phyloP scores from a whole-genome alignment of 2,797 vertebrate genomes.

The Eulemur rubriventer region DNA sequence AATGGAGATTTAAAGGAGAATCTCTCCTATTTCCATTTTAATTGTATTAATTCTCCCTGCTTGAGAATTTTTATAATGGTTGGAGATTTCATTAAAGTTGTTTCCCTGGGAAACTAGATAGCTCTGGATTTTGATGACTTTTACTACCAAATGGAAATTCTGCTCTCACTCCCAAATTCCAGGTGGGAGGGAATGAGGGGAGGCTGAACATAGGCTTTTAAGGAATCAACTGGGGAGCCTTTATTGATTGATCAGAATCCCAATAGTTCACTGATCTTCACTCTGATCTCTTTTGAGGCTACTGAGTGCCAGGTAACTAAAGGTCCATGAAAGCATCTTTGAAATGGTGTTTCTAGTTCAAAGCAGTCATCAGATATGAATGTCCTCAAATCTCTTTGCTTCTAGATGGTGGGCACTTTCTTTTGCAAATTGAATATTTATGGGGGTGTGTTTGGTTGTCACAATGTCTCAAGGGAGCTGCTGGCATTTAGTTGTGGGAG shows the following conservation, averaged over 20 bases:
- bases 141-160: neutral
- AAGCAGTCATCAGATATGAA: neutral
- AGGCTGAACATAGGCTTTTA: neutral
- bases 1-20: neutral
- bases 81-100: slow-evolving; percentile 50
- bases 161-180: neutral
- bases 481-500: neutral
- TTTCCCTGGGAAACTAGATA: slow-evolving; percentile 18
- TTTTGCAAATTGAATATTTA: neutral
- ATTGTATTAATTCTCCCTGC: neutral
- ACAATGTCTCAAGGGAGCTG: neutral
- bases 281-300: neutral
- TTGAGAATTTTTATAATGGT: slow-evolving; percentile 21
- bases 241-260: slow-evolving; percentile 9
- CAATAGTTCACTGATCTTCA: slow-evolving; percentile 18
- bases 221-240: neutral
- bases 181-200: neutral
- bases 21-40: neutral
- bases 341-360: neutral
- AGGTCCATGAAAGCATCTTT: neutral
- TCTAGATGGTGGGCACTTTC: neutral
- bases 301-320: neutral
- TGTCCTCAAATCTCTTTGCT: neutral
- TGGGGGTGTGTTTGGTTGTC: neutral
- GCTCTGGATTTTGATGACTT: neutral